Percentiles rank a stretch among this genome's conserved stretches.
These are phyloP conservation scores for Thaumetopoea pityocampa DNA, from an alignment of 1,140 invertebrate species.

Conservation along the genomic window DNA sequence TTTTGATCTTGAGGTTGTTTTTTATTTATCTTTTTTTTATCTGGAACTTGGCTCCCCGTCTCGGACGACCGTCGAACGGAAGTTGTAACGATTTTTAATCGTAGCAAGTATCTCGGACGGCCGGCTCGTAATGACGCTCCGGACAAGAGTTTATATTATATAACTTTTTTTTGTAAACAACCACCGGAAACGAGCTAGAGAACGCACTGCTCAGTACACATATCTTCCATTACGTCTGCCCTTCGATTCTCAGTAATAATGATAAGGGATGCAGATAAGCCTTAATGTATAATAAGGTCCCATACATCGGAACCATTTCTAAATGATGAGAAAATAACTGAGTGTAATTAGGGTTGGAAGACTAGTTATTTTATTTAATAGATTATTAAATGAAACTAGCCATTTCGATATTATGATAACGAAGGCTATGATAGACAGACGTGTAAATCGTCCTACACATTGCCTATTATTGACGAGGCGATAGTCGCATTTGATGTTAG, in stretches of 20 bases:
- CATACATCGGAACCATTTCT: slow-evolving; percentile 16
- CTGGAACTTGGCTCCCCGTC: slow-evolving; percentile 54
- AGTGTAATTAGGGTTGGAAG: too few species aligned
- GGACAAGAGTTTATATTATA: slow-evolving; percentile 52
- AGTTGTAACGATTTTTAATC: slow-evolving; percentile 75
- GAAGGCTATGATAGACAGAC: too few species aligned
- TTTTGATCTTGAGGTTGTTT: slow-evolving; percentile 74
- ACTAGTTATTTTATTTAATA: too few species aligned
- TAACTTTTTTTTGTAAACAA: slow-evolving; percentile 72
- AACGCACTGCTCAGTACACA: slow-evolving; percentile 59
- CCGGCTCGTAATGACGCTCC: slow-evolving; percentile 49
- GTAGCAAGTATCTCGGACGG: slow-evolving; percentile 65
- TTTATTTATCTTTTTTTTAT: slow-evolving; percentile 73
- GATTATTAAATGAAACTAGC: too few species aligned
- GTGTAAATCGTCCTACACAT: too few species aligned
- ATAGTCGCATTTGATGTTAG: too few species aligned
- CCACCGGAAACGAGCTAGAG: slow-evolving; percentile 63
- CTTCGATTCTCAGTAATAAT: slow-evolving; percentile 52
- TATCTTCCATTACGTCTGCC: slow-evolving; percentile 65
- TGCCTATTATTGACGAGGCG: too few species aligned
- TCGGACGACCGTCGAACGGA: slow-evolving; percentile 65
- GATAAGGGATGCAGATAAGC: slow-evolving; percentile 58
- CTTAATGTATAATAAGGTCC: slow-evolving; percentile 22
- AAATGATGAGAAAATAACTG: slow-evolving; percentile 3
- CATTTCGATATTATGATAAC: too few species aligned